Base-by-base conservation (phyloP, 2,113 vertebrate species). In the Thomomys bottae region DNA sequence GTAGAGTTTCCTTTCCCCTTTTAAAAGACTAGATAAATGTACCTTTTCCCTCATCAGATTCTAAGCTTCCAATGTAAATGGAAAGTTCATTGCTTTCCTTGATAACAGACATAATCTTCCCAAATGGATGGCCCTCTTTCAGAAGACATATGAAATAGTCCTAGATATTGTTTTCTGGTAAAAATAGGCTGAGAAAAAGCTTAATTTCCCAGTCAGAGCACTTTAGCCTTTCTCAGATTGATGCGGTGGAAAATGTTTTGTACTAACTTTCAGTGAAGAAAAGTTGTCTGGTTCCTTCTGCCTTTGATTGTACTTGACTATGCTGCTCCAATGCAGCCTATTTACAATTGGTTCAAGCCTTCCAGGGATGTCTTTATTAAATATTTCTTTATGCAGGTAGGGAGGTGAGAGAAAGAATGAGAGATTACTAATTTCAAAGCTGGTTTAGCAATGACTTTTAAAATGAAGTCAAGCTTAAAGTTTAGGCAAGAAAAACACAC, bases 11-110 rank as follows among this genome's bases (percentile, higher is more conserved):
- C 42, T 93, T 96, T 95, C 91, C 26, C 32, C 14, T 93, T 94
- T 94, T 72, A 94, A 94, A 96, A 95, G 88, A 90, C 87, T 86
- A 95, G 94, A 92, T 95, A 96, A 95, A 94, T 89, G 87, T 76
- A 68, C 67, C 63, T 76, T 94, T 95, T 88, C 71, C 90, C 21
- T 89, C 89, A 92, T 89, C 94, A 93, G 93, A 96, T 95, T 95
- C 85, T 95, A 88, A 92, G 80, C 80, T 75, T 91, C 82, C 87
- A 91, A 70, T 93, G 87, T 96, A 95, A 96, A 96, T 96, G 89
- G 92, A 92, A 96, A 96, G 95, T 95, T 96, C 89, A 80, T 87
- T 92, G 93, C 84, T 93, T 95, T 87, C 49, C 34, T 90, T 91
- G 89, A 95, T 95, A 95, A 94, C 40, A 95, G 89, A 85, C 1